These are phyloP conservation scores for Myotis daubentonii DNA, from an alignment of 2,797 vertebrate species.

Conservation along the genomic window DNA sequence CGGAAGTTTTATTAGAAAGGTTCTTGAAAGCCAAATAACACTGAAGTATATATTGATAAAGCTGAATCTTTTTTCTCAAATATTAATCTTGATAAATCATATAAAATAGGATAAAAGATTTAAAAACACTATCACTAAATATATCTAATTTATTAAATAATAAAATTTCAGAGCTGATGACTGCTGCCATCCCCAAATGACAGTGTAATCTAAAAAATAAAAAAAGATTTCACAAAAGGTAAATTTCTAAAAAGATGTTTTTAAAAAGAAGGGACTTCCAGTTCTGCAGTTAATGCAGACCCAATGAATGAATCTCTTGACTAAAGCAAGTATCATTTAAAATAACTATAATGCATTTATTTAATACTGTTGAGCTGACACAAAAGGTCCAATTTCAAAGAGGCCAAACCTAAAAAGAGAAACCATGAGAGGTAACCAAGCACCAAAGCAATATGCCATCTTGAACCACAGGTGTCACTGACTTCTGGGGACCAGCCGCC, in stretches of 20 bases:
- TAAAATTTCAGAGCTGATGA: background rate
- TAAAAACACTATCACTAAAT: constrained; percentile 35
- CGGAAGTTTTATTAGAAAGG: background rate
- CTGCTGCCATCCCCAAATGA: background rate
- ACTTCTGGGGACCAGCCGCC: background rate
- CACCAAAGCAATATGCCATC: background rate
- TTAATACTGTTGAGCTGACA: background rate
- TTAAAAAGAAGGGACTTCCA: background rate
- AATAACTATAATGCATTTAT: background rate
- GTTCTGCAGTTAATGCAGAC: background rate
- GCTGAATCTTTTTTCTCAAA: background rate
- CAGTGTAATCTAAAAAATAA: background rate
- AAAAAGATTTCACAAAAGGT: background rate
- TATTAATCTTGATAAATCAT: constrained; percentile 27
- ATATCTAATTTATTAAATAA: background rate
- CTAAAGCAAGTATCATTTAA: background rate
- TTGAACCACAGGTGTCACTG: background rate
- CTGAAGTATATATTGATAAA: background rate
- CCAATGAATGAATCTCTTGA: background rate
- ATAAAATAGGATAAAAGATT: background rate
- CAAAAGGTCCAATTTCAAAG: background rate
- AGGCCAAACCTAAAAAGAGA: background rate
- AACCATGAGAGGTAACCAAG: background rate
- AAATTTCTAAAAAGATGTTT: background rate
- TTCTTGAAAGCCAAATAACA: constrained; percentile 47